Evolutionary conservation across 2,797 vertebrate genomes (phyloP), one percentile per base, ranked within the genome.

Genomic region (Sphenopsis melanotis): DNA sequence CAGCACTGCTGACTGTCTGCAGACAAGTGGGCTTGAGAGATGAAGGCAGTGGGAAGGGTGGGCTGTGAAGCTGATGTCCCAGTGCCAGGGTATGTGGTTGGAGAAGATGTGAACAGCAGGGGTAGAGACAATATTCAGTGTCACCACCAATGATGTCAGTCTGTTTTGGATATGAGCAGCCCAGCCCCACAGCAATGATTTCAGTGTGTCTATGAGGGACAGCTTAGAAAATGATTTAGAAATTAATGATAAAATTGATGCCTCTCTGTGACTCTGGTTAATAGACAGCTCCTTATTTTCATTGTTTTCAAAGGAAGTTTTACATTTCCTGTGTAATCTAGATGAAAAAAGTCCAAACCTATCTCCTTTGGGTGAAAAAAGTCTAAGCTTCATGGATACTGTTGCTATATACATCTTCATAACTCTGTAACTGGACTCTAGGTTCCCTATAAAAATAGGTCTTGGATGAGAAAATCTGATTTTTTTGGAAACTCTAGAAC

Each of bases 331-430:
- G 7, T 57, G 19, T 70, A 81, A 78, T 22, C 60, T 83, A 78
- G 53, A 87, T 16, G 20, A 47, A 19, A 79, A 84, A 78, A 75
- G 47, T 32, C 21, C 32, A 71, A 94, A 55, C 7, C 30, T 63
- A 13, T 21, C 32, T 83, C 44, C 53, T 87, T 65, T 5, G 4
- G 57, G 78, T 59, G 53, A 71, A 83, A 55, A 50, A 87, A 78
- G 29, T 53, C 60, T 77, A 57, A 87, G 46, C 23, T 93, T 65
- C 65, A 76, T 92, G 79, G 90, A 92, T 89, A 95, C 76, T 41
- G 74, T 89, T 95, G 71, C 61, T 92, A 72, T 61, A 87, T 41
- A 90, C 16, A 69, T 34, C 76, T 89, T 83, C 32, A 41, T 65
- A 89, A 83, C 18, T 69, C 59, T 34, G n/a, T 66, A 70, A 55